Evolutionary conservation across 64 coral and sea anemone genomes (phyloP).

Genomic region (Astreopora myriophthalma): DNA sequence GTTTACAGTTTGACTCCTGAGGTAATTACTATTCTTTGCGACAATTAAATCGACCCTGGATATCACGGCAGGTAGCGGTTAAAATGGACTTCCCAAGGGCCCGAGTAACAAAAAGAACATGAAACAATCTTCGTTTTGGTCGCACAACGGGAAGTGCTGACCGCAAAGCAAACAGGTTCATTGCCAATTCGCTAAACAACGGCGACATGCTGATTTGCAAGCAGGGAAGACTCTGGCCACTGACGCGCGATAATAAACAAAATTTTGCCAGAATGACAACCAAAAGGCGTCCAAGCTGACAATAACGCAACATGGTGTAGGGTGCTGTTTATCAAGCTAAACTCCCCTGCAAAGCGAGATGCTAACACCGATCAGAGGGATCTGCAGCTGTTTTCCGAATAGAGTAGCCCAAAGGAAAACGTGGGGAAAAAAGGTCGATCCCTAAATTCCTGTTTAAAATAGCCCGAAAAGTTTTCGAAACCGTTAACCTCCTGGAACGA

Average conservation of each 20-base stretch:
- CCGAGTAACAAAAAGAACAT: not conserved
- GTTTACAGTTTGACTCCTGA: conserved; percentile 8
- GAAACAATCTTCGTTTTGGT: not conserved
- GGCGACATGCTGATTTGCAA: not conserved
- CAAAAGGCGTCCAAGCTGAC: not conserved
- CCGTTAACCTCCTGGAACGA: not conserved
- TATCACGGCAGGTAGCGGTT: not conserved
- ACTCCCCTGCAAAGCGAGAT: not conserved
- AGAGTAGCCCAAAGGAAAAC: not conserved
- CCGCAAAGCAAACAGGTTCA: conserved; percentile 7
- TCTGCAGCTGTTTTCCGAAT: not conserved
- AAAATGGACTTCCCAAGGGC: not conserved
- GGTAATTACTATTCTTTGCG: not conserved
- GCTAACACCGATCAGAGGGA: not conserved
- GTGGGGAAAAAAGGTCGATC: not conserved
- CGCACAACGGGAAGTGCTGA: not conserved
- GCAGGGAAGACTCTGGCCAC: not conserved
- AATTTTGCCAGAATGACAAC: not conserved
- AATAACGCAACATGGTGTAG: not conserved
- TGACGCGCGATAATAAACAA: not conserved
- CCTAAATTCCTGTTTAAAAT: not conserved
- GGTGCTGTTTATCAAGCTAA: not conserved
- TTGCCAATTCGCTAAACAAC: not conserved
- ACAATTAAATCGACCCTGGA: not conserved
- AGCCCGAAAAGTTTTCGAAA: not conserved